These are phyloP conservation scores for Andrena trimmerana DNA, from an alignment of 2,888 invertebrate genomes.

Conservation along the genomic window DNA sequence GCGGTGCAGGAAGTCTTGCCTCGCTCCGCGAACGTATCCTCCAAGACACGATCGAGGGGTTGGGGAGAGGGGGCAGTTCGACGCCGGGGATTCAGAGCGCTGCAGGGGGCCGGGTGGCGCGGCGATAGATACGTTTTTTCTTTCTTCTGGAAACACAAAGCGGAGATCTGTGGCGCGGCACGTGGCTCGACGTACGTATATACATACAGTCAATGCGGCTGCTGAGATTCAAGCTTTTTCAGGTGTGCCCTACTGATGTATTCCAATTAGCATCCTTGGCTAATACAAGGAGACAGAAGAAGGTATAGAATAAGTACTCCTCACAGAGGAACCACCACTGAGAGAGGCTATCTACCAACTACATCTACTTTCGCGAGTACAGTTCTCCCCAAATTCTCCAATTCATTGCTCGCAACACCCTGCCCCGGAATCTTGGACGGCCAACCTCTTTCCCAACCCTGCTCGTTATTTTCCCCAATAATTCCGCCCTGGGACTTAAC, in stretches of 20 bases:
- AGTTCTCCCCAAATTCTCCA: neutral
- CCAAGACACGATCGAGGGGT: constrained; percentile 74
- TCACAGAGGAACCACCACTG: too few species aligned
- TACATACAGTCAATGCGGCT: neutral
- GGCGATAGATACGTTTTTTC: constrained; percentile 47
- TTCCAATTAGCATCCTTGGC: too few species aligned
- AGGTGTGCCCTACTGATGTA: neutral
- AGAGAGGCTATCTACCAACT: neutral
- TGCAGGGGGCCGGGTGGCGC: neutral
- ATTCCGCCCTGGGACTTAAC: neutral
- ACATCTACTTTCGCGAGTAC: neutral
- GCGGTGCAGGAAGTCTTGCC: constrained; percentile 66
- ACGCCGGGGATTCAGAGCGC: constrained; percentile 1
- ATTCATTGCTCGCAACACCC: neutral
- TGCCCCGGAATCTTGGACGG: neutral
- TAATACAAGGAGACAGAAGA: too few species aligned
- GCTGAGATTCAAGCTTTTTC: neutral
- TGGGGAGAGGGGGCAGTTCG: constrained; percentile 39
- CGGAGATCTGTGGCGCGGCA: constrained; percentile 28
- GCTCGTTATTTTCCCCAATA: neutral
- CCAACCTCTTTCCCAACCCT: neutral
- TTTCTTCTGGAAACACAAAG: constrained; percentile 46
- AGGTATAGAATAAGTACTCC: too few species aligned
- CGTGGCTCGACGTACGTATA: neutral
- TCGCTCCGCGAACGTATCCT: constrained; percentile 74